Evolutionary conservation across 2,113 vertebrate species (phyloP).

Genomic region (Antennarius striatus): DNA sequence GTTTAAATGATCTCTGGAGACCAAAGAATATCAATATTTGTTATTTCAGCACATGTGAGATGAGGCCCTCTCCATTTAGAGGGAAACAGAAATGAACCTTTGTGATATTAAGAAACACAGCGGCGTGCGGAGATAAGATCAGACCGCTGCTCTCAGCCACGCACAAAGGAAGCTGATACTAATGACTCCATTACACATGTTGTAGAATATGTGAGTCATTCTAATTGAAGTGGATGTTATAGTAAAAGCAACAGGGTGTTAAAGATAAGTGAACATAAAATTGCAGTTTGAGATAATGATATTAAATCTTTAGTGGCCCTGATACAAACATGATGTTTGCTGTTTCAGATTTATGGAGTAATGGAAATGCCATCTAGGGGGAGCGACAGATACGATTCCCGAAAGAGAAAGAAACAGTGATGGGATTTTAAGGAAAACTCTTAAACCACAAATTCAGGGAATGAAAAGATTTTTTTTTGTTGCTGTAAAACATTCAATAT

Average conservation of each 20-base stretch:
- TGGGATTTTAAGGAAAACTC: constrained; percentile 10
- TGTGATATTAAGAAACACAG: constrained; percentile 1
- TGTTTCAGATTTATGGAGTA: constrained; percentile 23
- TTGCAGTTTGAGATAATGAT: constrained; percentile 38
- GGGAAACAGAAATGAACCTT: not conserved
- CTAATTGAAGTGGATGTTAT: constrained; percentile 13
- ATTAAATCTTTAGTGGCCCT: constrained; percentile 28
- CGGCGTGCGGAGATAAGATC: constrained; percentile 1
- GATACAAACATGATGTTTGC: constrained; percentile 32
- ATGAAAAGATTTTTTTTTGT: constrained; percentile 4
- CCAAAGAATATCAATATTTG: not conserved
- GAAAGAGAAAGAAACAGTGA: constrained; percentile 1
- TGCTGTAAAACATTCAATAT: no score
- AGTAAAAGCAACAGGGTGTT: constrained; percentile 30
- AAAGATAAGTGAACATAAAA: constrained; percentile 43
- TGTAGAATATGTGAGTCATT: not conserved
- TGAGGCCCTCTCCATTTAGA: not conserved
- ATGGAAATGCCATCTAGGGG: constrained; percentile 23
- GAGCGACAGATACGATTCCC: constrained; percentile 12
- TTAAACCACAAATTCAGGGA: constrained; percentile 20
- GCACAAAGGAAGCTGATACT: not conserved
- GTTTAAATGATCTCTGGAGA: not conserved
- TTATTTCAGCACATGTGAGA: not conserved
- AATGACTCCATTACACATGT: constrained; percentile 20
- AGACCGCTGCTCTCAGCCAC: not conserved